These are phyloP conservation scores for Cavia porcellus DNA, from an alignment of 2,113 vertebrate genomes.

Conservation along the genomic window DNA sequence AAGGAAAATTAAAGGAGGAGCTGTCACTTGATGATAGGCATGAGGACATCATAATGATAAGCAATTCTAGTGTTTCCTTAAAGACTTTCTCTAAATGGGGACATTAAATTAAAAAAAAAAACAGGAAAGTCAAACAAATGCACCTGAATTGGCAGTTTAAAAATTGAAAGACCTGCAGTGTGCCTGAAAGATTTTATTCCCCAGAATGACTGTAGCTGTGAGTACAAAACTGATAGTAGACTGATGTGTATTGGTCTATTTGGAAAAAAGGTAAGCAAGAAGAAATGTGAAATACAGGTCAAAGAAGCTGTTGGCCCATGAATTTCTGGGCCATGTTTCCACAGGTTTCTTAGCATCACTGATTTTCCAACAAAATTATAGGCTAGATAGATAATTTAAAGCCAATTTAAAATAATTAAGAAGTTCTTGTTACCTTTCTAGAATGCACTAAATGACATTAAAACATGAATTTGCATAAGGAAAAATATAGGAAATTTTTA, in stretches of 20 bases:
- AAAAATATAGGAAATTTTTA: not conserved
- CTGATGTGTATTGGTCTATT: not conserved
- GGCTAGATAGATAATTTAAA: not conserved
- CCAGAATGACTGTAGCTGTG: not conserved
- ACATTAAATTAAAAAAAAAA: not conserved
- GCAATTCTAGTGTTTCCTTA: too few species aligned
- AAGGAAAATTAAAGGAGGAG: too few species aligned
- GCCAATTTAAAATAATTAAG: not conserved
- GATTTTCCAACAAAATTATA: not conserved
- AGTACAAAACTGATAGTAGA: not conserved
- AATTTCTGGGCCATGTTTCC: not conserved
- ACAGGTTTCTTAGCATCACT: not conserved
- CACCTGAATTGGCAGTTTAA: not conserved
- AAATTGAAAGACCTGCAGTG: not conserved
- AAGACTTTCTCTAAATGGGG: not conserved
- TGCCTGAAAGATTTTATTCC: not conserved
- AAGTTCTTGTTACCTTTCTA: not conserved
- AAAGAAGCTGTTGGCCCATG: fast-evolving
- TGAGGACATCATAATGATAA: not conserved
- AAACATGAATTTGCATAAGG: not conserved
- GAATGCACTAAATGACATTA: not conserved
- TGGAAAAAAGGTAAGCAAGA: not conserved
- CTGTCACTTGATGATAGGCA: too few species aligned
- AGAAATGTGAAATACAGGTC: not conserved
- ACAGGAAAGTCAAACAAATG: not conserved